Evolutionary conservation across 2,113 vertebrate species (phyloP).

Genomic region (Tragulus kanchil): DNA sequence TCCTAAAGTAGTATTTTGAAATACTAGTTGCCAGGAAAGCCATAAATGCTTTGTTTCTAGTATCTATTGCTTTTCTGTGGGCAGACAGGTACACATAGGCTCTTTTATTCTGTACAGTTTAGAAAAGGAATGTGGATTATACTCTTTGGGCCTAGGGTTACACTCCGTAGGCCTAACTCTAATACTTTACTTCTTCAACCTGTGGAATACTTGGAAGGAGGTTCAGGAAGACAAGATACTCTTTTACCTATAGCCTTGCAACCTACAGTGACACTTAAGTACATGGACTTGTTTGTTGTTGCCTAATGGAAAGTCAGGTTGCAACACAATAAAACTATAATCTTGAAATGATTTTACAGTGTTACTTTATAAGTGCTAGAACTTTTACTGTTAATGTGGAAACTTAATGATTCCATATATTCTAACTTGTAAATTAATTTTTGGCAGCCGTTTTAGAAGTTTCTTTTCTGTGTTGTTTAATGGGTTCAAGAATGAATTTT

Average conservation of each 20-base stretch:
- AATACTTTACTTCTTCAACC: conserved; percentile 34
- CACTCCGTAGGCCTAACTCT: conserved; percentile 4
- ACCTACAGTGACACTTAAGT: not conserved
- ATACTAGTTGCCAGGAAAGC: conserved; percentile 47
- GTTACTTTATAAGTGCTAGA: conserved; percentile 35
- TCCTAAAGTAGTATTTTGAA: conserved; percentile 67
- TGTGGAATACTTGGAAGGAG: not conserved
- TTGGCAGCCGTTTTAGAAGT: conserved; percentile 77
- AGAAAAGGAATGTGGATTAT: not conserved
- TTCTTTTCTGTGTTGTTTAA: conserved; percentile 81
- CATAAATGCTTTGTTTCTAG: not conserved
- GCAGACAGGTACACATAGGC: not conserved
- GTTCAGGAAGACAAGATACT: not conserved
- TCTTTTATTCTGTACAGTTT: conserved; percentile 66
- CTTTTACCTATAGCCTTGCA: not conserved
- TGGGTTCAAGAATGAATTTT: conserved; percentile 77
- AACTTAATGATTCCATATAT: conserved; percentile 58
- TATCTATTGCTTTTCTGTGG: conserved; percentile 42
- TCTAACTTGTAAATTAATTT: conserved; percentile 81
- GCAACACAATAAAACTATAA: conserved; percentile 33
- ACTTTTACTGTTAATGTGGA: conserved; percentile 71
- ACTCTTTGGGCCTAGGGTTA: not conserved
- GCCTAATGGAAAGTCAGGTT: conserved; percentile 39
- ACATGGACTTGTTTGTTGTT: conserved; percentile 32
- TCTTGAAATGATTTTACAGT: conserved; percentile 12